Base-by-base conservation (phyloP, 2,113 vertebrate genomes). In the Syngnathoides biaculeatus region DNA sequence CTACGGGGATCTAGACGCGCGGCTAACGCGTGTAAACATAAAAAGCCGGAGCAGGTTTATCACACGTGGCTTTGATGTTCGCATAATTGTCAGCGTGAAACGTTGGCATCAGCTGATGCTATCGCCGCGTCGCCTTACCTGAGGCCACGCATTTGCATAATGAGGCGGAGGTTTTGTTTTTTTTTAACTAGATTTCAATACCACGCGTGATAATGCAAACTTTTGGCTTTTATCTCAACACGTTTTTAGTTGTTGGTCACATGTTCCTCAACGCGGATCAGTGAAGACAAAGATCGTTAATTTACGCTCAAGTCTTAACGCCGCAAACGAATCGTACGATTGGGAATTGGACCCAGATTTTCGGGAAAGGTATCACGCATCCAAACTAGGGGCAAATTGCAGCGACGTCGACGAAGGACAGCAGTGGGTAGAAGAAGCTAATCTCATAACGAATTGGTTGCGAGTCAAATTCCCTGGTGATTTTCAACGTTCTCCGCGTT, bases 61-160 rank as follows among this genome's bases (percentile, higher is more conserved):
- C 87, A 85, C 68, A 2, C 67, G 38, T 67, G 67, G 15, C 79
- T 88, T 87, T 89, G 78, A 89, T 90, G 81, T 56, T 2, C 2
- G 64, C 57, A 35, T 87, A 86, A 87, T 85, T 84, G 78, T 63
- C 60, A 67, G 68, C 47, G 71, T 77, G 73, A 66, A 77, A 80
- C 83, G 87, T 80, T 81, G 70, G 80, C 79, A 78, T 88, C 73
- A 59, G 88, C 84, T 87, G 68, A 89, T 92, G 38, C n/a, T 88
- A 86, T 77, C 77, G 71, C 26, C 76, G 82, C 81, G 78, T 83
- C 78, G 81, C 80, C 66, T 88, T 77, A 89, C 91, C 91, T 85
- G 75, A 71, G 89, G 91, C 89, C 68, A 82, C 48, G 26, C 66
- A 90, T 92, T 92, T 90, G 89, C 88, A 91, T 92, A 90, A 92